Evolutionary conservation across 1,140 invertebrate genomes (phyloP).

Genomic region (Ceratoteleas bidentatus): DNA sequence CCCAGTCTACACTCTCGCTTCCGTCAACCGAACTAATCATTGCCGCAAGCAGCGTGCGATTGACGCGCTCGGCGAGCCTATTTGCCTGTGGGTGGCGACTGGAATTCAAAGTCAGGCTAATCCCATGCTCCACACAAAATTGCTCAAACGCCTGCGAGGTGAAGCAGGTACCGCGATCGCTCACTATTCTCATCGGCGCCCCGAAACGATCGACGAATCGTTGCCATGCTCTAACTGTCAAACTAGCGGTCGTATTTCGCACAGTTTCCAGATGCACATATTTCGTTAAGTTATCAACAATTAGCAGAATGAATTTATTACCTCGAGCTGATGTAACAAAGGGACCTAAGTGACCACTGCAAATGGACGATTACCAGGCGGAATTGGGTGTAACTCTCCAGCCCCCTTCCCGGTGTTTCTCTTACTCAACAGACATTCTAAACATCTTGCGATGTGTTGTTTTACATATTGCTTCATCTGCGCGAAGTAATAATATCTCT

Average conservation of each 20-base stretch:
- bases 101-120: conserved; percentile 67
- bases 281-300: conserved; percentile 1
- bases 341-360: background rate
- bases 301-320: background rate
- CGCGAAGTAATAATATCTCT: no score
- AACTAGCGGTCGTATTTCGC: background rate
- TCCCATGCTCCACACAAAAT: conserved; percentile 59
- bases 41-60: conserved; percentile 29
- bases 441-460: no score
- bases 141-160: conserved; percentile 64
- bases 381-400: no score
- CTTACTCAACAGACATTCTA: no score
- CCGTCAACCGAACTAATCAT: background rate
- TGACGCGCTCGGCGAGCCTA: conserved; percentile 54
- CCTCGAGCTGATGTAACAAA: background rate
- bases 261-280: background rate
- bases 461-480: no score
- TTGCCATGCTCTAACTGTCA: background rate
- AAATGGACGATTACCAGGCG: no score
- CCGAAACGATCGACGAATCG: conserved; percentile 2
- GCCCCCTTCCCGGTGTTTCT: no score
- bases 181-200: conserved; percentile 54
- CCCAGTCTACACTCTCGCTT: background rate
- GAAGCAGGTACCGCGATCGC: conserved; percentile 71
- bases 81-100: conserved; percentile 69